Base-by-base conservation (phyloP, 2,113 vertebrate species). In the Osmerus eperlanus region DNA sequence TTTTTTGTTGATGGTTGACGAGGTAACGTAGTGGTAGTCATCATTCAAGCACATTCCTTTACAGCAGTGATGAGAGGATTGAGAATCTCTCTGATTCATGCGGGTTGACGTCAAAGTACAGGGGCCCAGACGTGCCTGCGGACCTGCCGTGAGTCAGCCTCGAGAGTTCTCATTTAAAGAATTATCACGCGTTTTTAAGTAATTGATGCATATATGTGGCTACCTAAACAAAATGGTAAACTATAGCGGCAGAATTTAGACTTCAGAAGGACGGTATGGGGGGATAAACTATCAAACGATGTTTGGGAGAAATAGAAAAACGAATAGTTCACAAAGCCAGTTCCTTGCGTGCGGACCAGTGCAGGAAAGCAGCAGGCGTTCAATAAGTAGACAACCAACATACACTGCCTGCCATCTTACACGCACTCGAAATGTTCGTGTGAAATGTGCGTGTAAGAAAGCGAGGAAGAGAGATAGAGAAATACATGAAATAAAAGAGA, bases 341-440 rank as follows among this genome's bases (percentile, higher is more conserved):
- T 9, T 4, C 28, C n/a, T 58, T 36, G 15, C 67, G 23, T 28
- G 54, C 29, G 54, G 16, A 36, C 53, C 9, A 25, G 9, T 16
- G 67, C 16, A 19, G 28, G 23, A 15, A 55, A 19, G 29, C 53
- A 54, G 55, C 13, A 69, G 55, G 55, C 29, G 29, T 56, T 68
- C 12, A 56, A 68, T 68, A 28, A 59, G 55, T 69, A 21, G 59
- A 68, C 52, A 29, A 58, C 28, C 67, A 4, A 6, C 53, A 23
- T 28, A 21, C 28, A 19, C 16, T n/a, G 16, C 12, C 21, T 21
- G 13, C n/a, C 64, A 41, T 51, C 14, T 28, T 12, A 16, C 23
- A 8, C 52, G 28, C 51, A 55, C 52, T 54, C 66, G 23, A 47
- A 47, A 47, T 47, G 41, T 8, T 8, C 8, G 41, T 47, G 41